Conservation (phyloP, 2,888 invertebrate species). For the Cerastis rubricosa region DNA sequence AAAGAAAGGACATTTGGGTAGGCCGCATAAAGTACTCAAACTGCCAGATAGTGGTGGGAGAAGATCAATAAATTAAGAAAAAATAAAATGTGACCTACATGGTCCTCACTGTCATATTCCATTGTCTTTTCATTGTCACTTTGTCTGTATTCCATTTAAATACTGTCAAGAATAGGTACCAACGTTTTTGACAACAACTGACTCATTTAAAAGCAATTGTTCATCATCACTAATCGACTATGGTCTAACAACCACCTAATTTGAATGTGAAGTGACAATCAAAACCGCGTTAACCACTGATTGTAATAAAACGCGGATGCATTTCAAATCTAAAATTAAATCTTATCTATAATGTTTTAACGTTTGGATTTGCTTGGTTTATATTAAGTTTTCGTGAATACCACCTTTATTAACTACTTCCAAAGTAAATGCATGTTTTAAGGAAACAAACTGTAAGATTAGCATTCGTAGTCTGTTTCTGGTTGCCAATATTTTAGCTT, state of each 20-base stretch:
- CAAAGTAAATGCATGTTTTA: not conserved
- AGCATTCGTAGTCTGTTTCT: not conserved
- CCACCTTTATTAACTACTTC: not conserved
- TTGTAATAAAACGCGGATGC: constrained; percentile 7
- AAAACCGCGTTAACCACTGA: constrained; percentile 26
- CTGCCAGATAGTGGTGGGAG: too few relatives aligned
- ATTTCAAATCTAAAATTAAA: constrained; percentile 31
- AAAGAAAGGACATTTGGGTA: too few relatives aligned
- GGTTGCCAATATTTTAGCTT: not conserved
- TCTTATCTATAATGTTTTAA: not conserved
- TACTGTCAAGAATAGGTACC: not conserved
- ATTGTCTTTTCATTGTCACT: too few relatives aligned
- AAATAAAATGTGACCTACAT: too few relatives aligned
- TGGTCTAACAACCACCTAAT: constrained; percentile 26
- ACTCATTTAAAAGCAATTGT: constrained; percentile 23
- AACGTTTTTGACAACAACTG: not conserved
- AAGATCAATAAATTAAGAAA: too few relatives aligned
- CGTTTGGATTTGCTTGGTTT: constrained; percentile 15
- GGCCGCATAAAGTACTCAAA: too few relatives aligned
- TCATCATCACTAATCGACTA: constrained; percentile 35
- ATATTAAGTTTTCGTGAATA: not conserved
- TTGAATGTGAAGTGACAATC: constrained; percentile 52
- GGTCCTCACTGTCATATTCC: too few relatives aligned
- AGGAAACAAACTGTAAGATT: not conserved
- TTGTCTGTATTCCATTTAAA: not conserved